Percentiles rank a stretch among this genome's conserved stretches.
phyloP scores from a whole-genome alignment of 2,113 vertebrate genomes.

The Salvelinus sp. region DNA sequence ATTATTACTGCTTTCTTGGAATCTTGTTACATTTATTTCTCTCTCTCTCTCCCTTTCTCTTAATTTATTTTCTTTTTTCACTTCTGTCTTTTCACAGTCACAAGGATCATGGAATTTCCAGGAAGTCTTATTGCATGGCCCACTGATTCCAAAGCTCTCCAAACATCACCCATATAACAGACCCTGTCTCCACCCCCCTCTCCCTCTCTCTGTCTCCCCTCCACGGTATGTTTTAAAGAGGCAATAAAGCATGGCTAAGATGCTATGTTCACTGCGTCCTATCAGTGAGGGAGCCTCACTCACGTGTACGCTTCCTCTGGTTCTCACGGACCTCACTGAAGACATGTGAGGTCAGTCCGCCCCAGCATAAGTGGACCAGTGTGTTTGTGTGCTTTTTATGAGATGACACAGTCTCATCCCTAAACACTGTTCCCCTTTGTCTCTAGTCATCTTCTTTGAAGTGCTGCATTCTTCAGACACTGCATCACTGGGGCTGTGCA shows the following conservation, averaged over 20 bases:
- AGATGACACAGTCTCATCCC: constrained; percentile 67
- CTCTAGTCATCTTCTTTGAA: constrained; percentile 67
- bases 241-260: constrained; percentile 39
- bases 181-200: constrained; percentile 5
- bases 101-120: constrained; percentile 61
- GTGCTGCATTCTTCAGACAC: constrained; percentile 69
- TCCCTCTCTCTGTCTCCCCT: constrained; percentile 19
- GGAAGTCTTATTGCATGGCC: constrained; percentile 38
- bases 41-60: constrained; percentile 39
- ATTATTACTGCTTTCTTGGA: constrained; percentile 72
- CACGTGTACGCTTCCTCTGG: constrained; percentile 45
- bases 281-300: constrained; percentile 46
- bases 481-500: constrained; percentile 70
- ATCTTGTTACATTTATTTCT: constrained; percentile 53
- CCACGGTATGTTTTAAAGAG: constrained; percentile 33
- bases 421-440: constrained; percentile 68
- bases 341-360: constrained; percentile 41
- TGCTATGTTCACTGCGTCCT: constrained; percentile 38
- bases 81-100: constrained; percentile 51
- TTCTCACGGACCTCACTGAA: constrained; percentile 34
- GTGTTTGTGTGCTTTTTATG: constrained; percentile 65
- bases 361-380: constrained; percentile 57
- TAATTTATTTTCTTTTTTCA: constrained; percentile 9
- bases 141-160: constrained; percentile 41
- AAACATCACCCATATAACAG: constrained; percentile 29